Evolutionary conservation across 2,797 vertebrate genomes (phyloP).

Genomic region (Channallabes apus): DNA sequence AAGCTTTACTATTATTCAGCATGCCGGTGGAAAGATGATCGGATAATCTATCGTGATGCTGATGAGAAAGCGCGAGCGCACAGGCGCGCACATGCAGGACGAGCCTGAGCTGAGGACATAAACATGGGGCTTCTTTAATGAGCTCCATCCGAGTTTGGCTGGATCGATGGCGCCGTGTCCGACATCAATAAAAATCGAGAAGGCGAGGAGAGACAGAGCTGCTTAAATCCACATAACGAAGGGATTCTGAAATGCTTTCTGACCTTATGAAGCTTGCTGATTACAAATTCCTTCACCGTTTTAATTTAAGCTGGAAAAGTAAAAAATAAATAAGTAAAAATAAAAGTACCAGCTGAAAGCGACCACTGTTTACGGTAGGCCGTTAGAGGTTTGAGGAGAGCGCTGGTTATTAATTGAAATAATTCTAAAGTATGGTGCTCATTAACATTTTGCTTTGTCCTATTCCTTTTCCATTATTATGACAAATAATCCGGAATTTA

Average conservation of each 20-base stretch:
- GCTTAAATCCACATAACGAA: constrained; percentile 43
- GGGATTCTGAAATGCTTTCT: constrained; percentile 25
- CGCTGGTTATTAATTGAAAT: not conserved
- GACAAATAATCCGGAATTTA: not conserved
- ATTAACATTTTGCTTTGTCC: not conserved
- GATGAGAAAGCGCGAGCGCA: constrained; percentile 1
- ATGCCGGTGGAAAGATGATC: constrained; percentile 28
- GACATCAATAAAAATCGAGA: constrained; percentile 45
- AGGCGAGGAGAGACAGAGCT: constrained; percentile 25
- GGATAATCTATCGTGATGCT: constrained; percentile 3
- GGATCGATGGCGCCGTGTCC: constrained; percentile 49
- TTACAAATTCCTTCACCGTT: constrained; percentile 7
- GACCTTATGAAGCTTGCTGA: constrained; percentile 3
- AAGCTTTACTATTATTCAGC: constrained; percentile 38
- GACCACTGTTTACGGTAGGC: constrained; percentile 1
- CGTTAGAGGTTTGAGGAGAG: not conserved
- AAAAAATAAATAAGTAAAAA: not conserved
- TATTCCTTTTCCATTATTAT: not conserved
- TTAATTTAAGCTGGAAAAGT: constrained; percentile 23
- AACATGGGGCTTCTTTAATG: constrained; percentile 49
- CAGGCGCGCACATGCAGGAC: not conserved
- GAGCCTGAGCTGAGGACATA: constrained; percentile 28
- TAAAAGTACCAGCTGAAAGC: not conserved
- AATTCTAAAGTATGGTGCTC: not conserved
- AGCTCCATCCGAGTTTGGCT: constrained; percentile 45